Base-by-base conservation (phyloP, 2,797 vertebrate genomes). In the Petrocephalus schoutedeni region DNA sequence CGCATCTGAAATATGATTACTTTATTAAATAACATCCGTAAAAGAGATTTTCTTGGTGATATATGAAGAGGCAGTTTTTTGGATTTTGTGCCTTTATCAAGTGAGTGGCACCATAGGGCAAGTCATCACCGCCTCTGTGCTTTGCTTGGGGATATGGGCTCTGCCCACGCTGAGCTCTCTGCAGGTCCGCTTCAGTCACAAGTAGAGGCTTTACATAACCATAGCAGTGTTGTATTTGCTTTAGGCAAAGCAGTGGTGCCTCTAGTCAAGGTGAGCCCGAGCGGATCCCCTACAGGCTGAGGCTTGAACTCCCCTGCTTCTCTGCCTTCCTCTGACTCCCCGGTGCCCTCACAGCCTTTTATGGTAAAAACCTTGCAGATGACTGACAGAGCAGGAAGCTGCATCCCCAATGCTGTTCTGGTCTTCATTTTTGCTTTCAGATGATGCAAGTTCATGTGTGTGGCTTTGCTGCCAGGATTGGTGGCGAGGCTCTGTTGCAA, bases 301-400 rank as follows among this genome's bases (percentile, higher is more conserved):
- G 80, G 21, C 80, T 53, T 83, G 80, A 83, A 21, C 49, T 28
- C 45, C n/a, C 45, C 36, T n/a, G 2, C 41, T 14, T 74, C 32
- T 77, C 36, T 45, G 71, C 36, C 41, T 49, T 53, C 45, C 77
- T 7, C 36, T 83, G 45, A 83, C 19, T 51, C 49, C n/a, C 49
- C 80, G 54, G 28, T 83, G 19, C 80, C 49, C 41, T 83, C 49
- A 3, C 49, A 21, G 80, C 80, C 80, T 83, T 83, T 83, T 83
- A 83, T 83, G 80, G 80, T 83, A 83, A 83, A 83, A 83, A 51
- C 80, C 45, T 83, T 21, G 53, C 41, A 4, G 80, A 53, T 83
- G 80, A 53, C 49, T 83, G 80, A 53, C 80, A 53, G 51, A 21
- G 49, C 80, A 51, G 49, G 45, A 51, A 83, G 41, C 8, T 53